A percentile compares a stretch with the other conserved stretches of the same genome.
Conservation (phyloP, 2,113 vertebrate species). For the Turdus rufiventris region DNA sequence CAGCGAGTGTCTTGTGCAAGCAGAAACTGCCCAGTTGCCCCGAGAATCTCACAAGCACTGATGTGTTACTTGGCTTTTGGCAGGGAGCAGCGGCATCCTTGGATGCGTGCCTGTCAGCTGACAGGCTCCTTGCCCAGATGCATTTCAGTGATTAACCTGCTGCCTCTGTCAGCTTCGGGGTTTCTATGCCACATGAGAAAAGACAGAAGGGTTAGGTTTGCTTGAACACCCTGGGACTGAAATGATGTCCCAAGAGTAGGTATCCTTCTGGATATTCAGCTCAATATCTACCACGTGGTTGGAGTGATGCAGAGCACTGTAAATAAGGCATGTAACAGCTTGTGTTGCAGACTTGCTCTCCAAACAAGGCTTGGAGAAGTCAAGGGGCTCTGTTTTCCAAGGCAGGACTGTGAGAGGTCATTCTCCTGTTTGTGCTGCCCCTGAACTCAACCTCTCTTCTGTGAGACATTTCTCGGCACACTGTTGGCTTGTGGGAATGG, state of each 20-base stretch:
- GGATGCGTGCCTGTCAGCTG: background rate
- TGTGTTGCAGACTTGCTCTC: background rate
- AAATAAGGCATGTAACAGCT: background rate
- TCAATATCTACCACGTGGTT: rapidly evolving
- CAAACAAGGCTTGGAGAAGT: background rate
- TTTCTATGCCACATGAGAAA: background rate
- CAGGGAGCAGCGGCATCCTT: background rate
- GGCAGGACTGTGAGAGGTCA: background rate
- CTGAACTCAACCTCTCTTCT: background rate
- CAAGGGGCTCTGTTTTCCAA: background rate
- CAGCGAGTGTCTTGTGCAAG: rapidly evolving
- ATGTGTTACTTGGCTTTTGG: background rate
- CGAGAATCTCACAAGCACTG: rapidly evolving
- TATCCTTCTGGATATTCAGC: background rate
- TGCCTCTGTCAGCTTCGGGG: background rate
- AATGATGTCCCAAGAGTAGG: background rate
- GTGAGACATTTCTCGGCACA: rapidly evolving
- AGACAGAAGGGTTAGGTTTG: background rate
- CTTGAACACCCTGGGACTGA: background rate
- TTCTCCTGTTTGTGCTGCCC: background rate
- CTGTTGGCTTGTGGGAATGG: background rate
- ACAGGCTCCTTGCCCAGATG: background rate
- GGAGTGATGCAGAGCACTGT: background rate
- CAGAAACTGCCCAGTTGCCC: background rate
- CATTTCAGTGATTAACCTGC: background rate